Conservation (phyloP, 2,113 vertebrate species). For the Picathartes gymnocephalus region DNA sequence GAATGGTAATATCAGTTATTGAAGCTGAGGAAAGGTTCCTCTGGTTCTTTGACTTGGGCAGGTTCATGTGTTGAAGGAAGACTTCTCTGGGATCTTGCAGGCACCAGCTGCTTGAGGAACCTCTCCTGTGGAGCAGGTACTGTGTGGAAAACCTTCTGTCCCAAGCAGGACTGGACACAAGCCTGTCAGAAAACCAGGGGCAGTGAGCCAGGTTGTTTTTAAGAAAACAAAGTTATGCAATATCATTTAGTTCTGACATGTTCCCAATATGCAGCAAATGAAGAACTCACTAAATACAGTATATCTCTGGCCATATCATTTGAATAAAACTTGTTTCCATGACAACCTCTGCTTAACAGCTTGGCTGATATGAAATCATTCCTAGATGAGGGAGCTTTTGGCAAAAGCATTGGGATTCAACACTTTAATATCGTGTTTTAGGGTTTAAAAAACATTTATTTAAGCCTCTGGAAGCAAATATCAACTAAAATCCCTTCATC, state of each 20-base stretch:
- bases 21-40: neutral
- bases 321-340: slow-evolving; percentile 75
- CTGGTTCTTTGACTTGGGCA: neutral
- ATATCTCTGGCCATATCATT: slow-evolving; percentile 65
- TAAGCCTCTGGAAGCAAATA: slow-evolving; percentile 49
- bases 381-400: slow-evolving; percentile 65
- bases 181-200: neutral
- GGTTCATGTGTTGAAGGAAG: neutral
- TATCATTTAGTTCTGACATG: slow-evolving; percentile 63
- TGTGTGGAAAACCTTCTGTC: neutral
- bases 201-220: slow-evolving; percentile 43
- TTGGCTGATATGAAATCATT: slow-evolving; percentile 71
- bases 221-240: slow-evolving; percentile 69
- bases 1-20: neutral
- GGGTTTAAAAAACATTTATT: slow-evolving; percentile 34
- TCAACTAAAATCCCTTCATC: slow-evolving; percentile 18
- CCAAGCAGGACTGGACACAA: neutral
- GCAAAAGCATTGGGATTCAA: slow-evolving; percentile 53
- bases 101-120: neutral
- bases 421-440: slow-evolving; percentile 35
- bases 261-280: slow-evolving; percentile 61
- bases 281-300: slow-evolving; percentile 70
- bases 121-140: neutral
- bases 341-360: slow-evolving; percentile 72
- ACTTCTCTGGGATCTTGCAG: neutral